phyloP scores from a whole-genome alignment of 1,140 invertebrate species.

The Agrypnia vestita region DNA sequence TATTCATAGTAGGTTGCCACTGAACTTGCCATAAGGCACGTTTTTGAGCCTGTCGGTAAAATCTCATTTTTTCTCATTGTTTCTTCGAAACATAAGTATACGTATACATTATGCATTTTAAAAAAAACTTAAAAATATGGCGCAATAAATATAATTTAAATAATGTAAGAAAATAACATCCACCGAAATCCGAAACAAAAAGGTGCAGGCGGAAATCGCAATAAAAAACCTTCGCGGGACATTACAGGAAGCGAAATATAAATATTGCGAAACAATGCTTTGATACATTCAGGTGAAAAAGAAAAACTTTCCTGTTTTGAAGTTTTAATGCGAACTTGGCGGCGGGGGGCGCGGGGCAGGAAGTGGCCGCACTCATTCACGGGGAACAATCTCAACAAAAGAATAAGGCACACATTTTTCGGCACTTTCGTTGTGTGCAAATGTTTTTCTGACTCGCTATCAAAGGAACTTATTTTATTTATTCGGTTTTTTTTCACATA shows the following conservation, averaged over 20 bases:
- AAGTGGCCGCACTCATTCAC: conserved; percentile 51
- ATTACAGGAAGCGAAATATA: conserved; percentile 60
- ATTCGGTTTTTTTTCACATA: no score
- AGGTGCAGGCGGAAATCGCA: conserved; percentile 57
- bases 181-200: conserved; percentile 38
- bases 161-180: conserved; percentile 19
- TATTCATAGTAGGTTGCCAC: no score
- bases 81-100: no score
- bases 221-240: conserved; percentile 56
- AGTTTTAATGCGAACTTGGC: conserved; percentile 53
- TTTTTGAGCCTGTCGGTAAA: no score
- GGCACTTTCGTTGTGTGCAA: not conserved
- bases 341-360: conserved; percentile 41
- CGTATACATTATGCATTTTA: no score
- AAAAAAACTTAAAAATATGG: not conserved
- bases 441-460: no score
- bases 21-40: no score
- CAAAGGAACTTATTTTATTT: no score
- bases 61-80: no score
- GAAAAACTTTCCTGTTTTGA: conserved; percentile 56
- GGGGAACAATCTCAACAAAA: conserved; percentile 54
- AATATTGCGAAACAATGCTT: conserved; percentile 61
- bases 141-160: not conserved
- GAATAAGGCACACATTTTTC: conserved; percentile 57
- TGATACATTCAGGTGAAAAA: conserved; percentile 59